Evolutionary conservation across 2,113 vertebrate species (phyloP).

Genomic region (Eonycteris spelaea): DNA sequence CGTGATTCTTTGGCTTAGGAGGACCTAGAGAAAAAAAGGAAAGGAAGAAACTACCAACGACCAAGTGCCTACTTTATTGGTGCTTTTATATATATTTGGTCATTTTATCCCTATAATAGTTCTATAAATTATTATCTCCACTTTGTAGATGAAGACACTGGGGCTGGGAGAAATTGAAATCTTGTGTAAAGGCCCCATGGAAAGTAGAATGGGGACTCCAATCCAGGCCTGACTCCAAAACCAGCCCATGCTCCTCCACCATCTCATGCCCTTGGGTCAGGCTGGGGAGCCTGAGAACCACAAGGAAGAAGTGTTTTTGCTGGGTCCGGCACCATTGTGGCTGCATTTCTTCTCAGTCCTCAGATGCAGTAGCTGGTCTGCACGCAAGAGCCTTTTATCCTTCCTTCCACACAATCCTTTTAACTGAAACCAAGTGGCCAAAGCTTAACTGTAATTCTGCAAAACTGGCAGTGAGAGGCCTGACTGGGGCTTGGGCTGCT

Average conservation of each 20-base stretch:
- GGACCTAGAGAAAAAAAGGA: neutral
- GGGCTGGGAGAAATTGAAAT: neutral
- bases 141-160: neutral
- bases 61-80: neutral
- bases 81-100: neutral
- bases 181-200: neutral
- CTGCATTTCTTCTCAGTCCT: slow-evolving; percentile 12
- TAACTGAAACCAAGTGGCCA: slow-evolving; percentile 59
- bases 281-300: slow-evolving; percentile 32
- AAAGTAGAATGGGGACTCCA: neutral
- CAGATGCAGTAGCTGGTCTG: neutral
- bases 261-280: slow-evolving; percentile 6
- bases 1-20: neutral
- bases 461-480: slow-evolving; percentile 10
- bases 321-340: neutral
- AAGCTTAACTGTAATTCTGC: slow-evolving; percentile 58
- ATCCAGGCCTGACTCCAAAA: neutral
- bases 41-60: neutral
- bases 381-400: slow-evolving; percentile 55
- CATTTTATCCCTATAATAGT: neutral
- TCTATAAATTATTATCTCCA: neutral
- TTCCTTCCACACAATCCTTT: slow-evolving; percentile 48
- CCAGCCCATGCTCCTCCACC: neutral
- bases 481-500: slow-evolving; percentile 29
- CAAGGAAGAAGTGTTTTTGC: slow-evolving; percentile 1